phyloP scores from a whole-genome alignment of 2,888 invertebrate genomes.

The Xanthorhoe designata region DNA sequence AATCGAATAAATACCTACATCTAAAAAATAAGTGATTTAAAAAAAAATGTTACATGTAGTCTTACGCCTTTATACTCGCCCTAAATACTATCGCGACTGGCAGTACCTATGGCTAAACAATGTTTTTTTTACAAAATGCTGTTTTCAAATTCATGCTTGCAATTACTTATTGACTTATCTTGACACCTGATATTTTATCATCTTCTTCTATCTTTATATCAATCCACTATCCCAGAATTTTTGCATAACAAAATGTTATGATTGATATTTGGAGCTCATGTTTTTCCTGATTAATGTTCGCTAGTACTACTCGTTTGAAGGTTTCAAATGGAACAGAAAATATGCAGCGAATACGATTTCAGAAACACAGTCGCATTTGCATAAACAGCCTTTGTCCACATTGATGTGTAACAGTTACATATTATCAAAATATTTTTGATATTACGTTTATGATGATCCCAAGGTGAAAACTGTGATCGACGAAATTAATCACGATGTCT shows the following conservation, averaged over 20 bases:
- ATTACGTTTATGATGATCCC: not conserved
- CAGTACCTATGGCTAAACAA: not conserved
- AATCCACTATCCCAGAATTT: not conserved
- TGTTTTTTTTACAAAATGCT: not conserved
- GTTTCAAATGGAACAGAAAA: conserved; percentile 3
- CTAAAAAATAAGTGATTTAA: too few species aligned
- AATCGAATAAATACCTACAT: too few species aligned
- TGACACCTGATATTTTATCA: not conserved
- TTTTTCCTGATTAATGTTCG: not conserved
- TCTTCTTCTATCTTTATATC: not conserved
- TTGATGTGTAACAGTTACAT: conserved; percentile 44
- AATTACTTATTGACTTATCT: not conserved
- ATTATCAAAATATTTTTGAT: conserved; percentile 45
- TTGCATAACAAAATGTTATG: not conserved
- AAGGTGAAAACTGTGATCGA: not conserved
- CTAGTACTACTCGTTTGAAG: not conserved
- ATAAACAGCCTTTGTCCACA: conserved; percentile 50
- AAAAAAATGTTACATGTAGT: too few species aligned
- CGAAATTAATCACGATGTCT: too few species aligned
- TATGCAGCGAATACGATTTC: conserved; percentile 10
- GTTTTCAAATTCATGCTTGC: not conserved
- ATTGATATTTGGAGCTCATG: not conserved
- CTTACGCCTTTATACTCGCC: not conserved
- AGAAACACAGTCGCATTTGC: conserved; percentile 27
- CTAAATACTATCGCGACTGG: not conserved